These are phyloP conservation scores for Ceraclea dissimilis DNA, from an alignment of 2,888 invertebrate species.

Conservation along the genomic window DNA sequence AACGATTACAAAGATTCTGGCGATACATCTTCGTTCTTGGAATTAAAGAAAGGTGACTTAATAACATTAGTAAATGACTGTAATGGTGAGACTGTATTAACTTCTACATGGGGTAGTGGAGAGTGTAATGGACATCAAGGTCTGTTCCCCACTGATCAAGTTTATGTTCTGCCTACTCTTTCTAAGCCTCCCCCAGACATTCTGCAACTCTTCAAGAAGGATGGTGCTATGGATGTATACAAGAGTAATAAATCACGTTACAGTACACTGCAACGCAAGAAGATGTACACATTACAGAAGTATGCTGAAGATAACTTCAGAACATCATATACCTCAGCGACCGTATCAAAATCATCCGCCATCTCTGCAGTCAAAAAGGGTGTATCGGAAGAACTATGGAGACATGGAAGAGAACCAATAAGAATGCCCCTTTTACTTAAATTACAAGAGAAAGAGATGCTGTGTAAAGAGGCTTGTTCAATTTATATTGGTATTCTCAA, in stretches of 20 bases:
- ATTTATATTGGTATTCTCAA: slow-evolving; percentile 67
- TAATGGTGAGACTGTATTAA: slow-evolving; percentile 67
- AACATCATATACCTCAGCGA: slow-evolving; percentile 39
- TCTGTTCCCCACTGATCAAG: slow-evolving; percentile 78
- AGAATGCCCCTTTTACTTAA: slow-evolving; percentile 76
- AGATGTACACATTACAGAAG: slow-evolving; percentile 75
- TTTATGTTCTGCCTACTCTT: slow-evolving; percentile 80
- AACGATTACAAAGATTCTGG: slow-evolving; percentile 50
- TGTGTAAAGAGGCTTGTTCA: slow-evolving; percentile 64
- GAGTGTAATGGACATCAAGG: slow-evolving; percentile 64
- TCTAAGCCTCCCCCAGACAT: slow-evolving; percentile 63
- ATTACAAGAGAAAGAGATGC: slow-evolving; percentile 59
- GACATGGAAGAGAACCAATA: slow-evolving; percentile 71
- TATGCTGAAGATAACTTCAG: slow-evolving; percentile 81
- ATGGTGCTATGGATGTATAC: slow-evolving; percentile 40
- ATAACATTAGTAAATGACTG: slow-evolving; percentile 69
- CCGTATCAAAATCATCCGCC: slow-evolving; percentile 55
- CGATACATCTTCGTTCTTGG: slow-evolving; percentile 50
- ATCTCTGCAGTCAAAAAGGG: slow-evolving; percentile 58
- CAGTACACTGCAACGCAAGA: slow-evolving; percentile 55
- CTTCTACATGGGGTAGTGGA: slow-evolving; percentile 65
- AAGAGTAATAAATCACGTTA: slow-evolving; percentile 43
- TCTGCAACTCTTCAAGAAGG: slow-evolving; percentile 57
- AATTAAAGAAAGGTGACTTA: slow-evolving; percentile 69
- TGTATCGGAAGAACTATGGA: slow-evolving; percentile 71